Evolutionary conservation across 2,113 vertebrate genomes (phyloP), one percentile per base, ranked within the genome.

Genomic region (Suricata suricatta): DNA sequence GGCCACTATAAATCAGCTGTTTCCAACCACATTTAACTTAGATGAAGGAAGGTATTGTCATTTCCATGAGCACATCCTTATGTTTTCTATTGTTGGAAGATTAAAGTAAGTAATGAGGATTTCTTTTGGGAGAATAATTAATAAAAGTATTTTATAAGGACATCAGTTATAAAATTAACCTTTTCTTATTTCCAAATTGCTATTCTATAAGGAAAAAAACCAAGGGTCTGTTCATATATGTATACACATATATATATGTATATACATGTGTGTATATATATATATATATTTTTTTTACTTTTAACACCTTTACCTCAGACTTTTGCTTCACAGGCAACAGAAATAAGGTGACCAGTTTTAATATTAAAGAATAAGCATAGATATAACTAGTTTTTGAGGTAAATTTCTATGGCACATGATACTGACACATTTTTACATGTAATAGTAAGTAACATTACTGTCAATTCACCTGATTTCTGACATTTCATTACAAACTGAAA

Each of bases 391-490:
- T 50, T 83, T 57, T 52, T 60, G 71, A 60, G 64, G n/a, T 74
- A 92, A 96, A 89, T 80, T 57, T 63, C 29, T 23, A 81, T 29
- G n/a, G 17, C 25, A 89, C 27, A 7, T 63, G 64, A 35, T 93
- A 69, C 14, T n/a, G 52, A 88, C 33, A 35, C n/a, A 89, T 86
- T 87, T 93, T 89, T 69, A 88, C 17, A 41, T 33, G 52, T 87
- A 64, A 38, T 50, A 64, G 9, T 71, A 44, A 52, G 21, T 57
- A 88, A 64, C 16, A 25, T 66, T 74, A 31, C 50, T 88, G n/a
- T 44, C 95, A 95, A 90, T 95, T 76, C 81, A 90, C 33, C 89
- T 93, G 50, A 77, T 63, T 88, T 85, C 68, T 95, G 86, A 77
- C 63, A 27, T 79, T 92, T 95, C 69, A 68, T 92, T 84, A 84